Evolutionary conservation across 2,113 vertebrate species (phyloP), one percentile per base, ranked within the genome.

Genomic region (Gorilla gorilla): DNA sequence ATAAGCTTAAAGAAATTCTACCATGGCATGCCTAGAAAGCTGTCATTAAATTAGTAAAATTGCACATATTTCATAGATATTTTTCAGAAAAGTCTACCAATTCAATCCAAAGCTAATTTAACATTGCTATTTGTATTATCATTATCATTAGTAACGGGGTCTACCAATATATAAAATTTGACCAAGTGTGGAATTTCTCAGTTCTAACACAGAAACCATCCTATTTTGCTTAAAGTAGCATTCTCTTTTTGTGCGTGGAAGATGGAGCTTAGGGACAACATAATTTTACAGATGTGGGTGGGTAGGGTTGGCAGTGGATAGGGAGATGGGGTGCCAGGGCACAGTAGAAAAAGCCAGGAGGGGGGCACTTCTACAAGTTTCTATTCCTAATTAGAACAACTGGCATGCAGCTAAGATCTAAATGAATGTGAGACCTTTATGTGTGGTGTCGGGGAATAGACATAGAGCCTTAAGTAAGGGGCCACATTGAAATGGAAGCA

Each of bases 81-180:
- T 83, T 90, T 96, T 83, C 45, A 79, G 59, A n/a, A 70, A 80
- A 90, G 22, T 57, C 93, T 81, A 16, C n/a, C 81, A 76, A 79
- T 12, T 87, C 72, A 64, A 43, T 22, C 8, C 85, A 27, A 90
- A 96, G 22, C 2, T 50, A 55, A 59, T 38, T 45, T 92, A 73
- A 5, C 16, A 40, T 0, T 76, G 91, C 6, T 64, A n/a, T 38
- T 61, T 43, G 20, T 45, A 89, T 43, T 73, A 30, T 75, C 38
- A 70, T 40, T 52, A 38, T 35, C 73, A 16, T 72, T 86, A 64
- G 14, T 30, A 83, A 38, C 7, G n/a, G 16, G 43, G 27, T 32
- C 18, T 45, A 8, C 18, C 45, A 88, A 70, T 81, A 57, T 32
- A 10, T 61, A 86, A 93, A 82, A 68, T 48, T 52, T 48, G 11